Conservation (phyloP, 2,888 invertebrate species). For the Ypsolopha sequella region DNA sequence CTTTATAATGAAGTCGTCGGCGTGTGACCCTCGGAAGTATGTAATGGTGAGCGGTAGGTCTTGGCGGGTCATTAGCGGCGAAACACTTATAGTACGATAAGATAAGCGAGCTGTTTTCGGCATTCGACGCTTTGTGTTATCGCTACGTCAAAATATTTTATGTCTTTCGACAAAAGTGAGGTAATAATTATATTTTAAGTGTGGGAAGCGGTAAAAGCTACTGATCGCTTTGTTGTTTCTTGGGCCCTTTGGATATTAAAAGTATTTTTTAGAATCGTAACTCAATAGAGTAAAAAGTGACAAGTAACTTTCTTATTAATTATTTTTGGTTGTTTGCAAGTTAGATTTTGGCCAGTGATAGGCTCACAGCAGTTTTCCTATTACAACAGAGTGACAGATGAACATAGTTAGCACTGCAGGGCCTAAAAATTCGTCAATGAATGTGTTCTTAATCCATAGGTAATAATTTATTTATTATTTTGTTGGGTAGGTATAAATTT, state of each 20-base stretch:
- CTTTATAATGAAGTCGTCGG: slow-evolving; percentile 46
- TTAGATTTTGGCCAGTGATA: too few relatives aligned
- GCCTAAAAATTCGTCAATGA: too few relatives aligned
- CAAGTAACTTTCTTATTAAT: not conserved
- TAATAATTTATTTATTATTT: too few relatives aligned
- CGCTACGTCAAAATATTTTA: slow-evolving; percentile 62
- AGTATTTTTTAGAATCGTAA: too few relatives aligned
- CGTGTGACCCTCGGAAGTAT: slow-evolving; percentile 24
- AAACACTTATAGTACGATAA: slow-evolving; percentile 45
- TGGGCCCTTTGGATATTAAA: not conserved
- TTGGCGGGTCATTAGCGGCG: slow-evolving; percentile 50
- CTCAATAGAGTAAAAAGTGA: not conserved
- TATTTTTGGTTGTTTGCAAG: too few relatives aligned
- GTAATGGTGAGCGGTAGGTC: slow-evolving; percentile 13
- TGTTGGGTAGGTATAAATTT: too few relatives aligned
- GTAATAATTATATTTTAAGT: slow-evolving; percentile 30
- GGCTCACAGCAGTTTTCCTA: too few relatives aligned
- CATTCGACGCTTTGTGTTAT: slow-evolving; percentile 45
- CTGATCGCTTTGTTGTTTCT: not conserved
- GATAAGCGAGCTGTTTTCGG: slow-evolving; percentile 44
- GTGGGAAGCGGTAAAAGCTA: slow-evolving; percentile 14
- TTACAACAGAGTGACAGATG: too few relatives aligned
- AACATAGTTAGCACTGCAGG: too few relatives aligned
- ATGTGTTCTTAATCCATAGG: too few relatives aligned
- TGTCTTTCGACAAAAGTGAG: slow-evolving; percentile 30